These are phyloP conservation scores for Pseudolycoriella hygida DNA, from an alignment of 2,888 invertebrate species.

Conservation along the genomic window DNA sequence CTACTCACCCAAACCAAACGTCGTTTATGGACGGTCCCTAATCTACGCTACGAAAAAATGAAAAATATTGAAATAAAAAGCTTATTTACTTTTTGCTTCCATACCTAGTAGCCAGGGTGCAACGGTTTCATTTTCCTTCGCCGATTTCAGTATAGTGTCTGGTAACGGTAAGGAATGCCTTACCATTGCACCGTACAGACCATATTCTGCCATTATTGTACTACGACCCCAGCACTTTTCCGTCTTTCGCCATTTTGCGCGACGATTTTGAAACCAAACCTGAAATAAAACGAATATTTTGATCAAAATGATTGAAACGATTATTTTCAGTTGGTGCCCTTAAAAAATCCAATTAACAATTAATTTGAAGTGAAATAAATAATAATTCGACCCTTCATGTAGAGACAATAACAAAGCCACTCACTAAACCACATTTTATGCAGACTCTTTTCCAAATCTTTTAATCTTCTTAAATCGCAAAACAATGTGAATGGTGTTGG, in stretches of 20 bases:
- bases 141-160: slow-evolving; percentile 94
- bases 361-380: too few relatives aligned
- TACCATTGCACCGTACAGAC: slow-evolving; percentile 98
- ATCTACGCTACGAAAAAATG: too few relatives aligned
- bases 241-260: slow-evolving; percentile 98
- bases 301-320: too few relatives aligned
- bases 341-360: too few relatives aligned
- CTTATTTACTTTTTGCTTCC: slow-evolving; percentile 31
- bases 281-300: slow-evolving; percentile 32
- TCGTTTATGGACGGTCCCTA: too few relatives aligned
- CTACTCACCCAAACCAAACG: too few relatives aligned
- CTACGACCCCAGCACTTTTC: slow-evolving; percentile 99
- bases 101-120: slow-evolving; percentile 98
- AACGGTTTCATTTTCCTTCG: slow-evolving; percentile 90
- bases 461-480: too few relatives aligned
- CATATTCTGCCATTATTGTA: slow-evolving; percentile 99
- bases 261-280: slow-evolving; percentile 92
- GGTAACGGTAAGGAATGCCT: slow-evolving; percentile 95
- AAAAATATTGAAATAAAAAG: slow-evolving; percentile 10
- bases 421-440: too few relatives aligned
- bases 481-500: too few relatives aligned
- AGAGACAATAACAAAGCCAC: background rate
- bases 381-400: background rate
- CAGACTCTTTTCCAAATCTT: too few relatives aligned
- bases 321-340: background rate